Conservation (phyloP, 2,113 vertebrate species). For the Lagopus leucura region DNA sequence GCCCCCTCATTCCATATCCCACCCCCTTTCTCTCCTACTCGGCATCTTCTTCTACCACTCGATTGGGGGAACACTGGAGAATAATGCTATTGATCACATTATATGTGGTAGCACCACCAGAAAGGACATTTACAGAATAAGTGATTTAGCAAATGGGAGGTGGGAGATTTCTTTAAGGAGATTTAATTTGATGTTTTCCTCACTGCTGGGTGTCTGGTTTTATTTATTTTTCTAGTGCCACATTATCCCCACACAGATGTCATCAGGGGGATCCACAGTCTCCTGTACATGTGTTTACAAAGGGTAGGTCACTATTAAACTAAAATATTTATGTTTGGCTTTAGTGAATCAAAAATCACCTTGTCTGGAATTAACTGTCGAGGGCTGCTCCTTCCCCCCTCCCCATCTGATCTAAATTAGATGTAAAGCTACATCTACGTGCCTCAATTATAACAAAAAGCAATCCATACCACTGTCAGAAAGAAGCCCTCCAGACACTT, state of each 20-base stretch:
- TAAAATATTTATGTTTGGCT: slow-evolving; percentile 1
- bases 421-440: not conserved
- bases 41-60: slow-evolving; percentile 71
- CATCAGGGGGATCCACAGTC: not conserved
- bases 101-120: slow-evolving; percentile 2
- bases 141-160: slow-evolving; percentile 46
- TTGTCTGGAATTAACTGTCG: slow-evolving; percentile 10
- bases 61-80: slow-evolving; percentile 61
- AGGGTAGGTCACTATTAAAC: slow-evolving; percentile 29
- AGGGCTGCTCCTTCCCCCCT: not conserved
- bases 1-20: slow-evolving; percentile 18
- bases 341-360: slow-evolving; percentile 52
- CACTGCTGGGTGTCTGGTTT: slow-evolving; percentile 7
- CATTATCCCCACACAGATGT: not conserved
- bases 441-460: not conserved
- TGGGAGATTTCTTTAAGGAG: slow-evolving; percentile 16
- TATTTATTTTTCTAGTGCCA: slow-evolving; percentile 43
- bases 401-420: slow-evolving; percentile 45
- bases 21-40: slow-evolving; percentile 26
- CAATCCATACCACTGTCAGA: not conserved
- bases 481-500: not conserved
- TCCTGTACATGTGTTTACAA: not conserved
- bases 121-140: slow-evolving; percentile 35
- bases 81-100: slow-evolving; percentile 59
- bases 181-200: slow-evolving; percentile 17